phyloP scores from a whole-genome alignment of 2,888 invertebrate species.

The Alviniconcha strummeri region DNA sequence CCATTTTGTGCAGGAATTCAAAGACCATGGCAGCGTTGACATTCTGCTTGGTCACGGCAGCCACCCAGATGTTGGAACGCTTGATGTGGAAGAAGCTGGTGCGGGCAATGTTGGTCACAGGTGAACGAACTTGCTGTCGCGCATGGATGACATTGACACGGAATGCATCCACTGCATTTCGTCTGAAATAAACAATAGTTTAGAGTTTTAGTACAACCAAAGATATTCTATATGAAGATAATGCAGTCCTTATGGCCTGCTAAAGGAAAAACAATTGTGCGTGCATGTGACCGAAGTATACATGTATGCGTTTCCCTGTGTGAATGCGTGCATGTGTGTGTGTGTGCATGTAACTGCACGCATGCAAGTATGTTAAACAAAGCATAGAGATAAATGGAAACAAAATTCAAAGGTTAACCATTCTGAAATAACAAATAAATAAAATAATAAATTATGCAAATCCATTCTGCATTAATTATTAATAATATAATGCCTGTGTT shows the following conservation, averaged over 20 bases:
- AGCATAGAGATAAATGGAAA: no score
- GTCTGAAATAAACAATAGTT: conserved; percentile 66
- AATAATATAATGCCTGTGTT: no score
- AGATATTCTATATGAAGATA: background rate
- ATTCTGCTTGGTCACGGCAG: conserved; percentile 99
- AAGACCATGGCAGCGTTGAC: conserved; percentile 99
- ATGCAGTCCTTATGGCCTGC: background rate
- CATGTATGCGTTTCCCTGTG: background rate
- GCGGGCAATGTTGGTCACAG: conserved; percentile 98
- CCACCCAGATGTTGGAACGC: conserved; percentile 98
- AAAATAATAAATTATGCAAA: no score
- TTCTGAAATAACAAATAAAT: no score
- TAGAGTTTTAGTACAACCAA: background rate
- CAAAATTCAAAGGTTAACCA: no score
- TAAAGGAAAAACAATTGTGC: no score
- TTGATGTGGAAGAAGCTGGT: conserved; percentile 99
- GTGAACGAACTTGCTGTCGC: conserved; percentile 94
- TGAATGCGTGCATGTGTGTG: background rate
- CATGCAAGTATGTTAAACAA: background rate
- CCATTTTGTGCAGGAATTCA: conserved; percentile 96
- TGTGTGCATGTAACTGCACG: background rate
- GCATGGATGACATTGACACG: conserved; percentile 99
- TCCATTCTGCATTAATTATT: no score
- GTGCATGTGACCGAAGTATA: no score
- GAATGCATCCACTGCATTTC: conserved; percentile 99